Evolutionary conservation across 2,797 vertebrate species (phyloP).

Genomic region (Remorina albescens): DNA sequence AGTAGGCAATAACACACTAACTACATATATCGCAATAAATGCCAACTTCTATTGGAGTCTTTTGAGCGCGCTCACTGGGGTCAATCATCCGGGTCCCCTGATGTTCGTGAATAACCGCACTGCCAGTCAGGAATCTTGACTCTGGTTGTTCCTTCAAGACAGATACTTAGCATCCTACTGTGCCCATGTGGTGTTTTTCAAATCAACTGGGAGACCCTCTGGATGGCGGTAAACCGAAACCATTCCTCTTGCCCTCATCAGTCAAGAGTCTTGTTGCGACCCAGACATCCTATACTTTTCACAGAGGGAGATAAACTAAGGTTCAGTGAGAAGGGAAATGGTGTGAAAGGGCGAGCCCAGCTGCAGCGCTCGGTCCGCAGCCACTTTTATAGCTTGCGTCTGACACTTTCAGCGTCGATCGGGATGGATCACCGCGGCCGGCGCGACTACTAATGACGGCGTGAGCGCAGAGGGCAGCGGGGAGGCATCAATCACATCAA

Average conservation of each 20-base stretch:
- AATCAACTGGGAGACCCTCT: slow-evolving; percentile 63
- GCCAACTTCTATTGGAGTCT: slow-evolving; percentile 18
- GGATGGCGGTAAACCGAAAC: slow-evolving; percentile 70
- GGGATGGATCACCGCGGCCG: slow-evolving; percentile 64
- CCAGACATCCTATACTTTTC: slow-evolving; percentile 59
- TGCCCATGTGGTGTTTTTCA: slow-evolving; percentile 75
- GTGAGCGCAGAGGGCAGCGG: slow-evolving; percentile 67
- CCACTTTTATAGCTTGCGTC: slow-evolving; percentile 52
- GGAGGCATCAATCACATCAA: slow-evolving; percentile 70
- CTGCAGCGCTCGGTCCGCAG: slow-evolving; percentile 27
- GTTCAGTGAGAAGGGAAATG: slow-evolving; percentile 69
- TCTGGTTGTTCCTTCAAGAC: slow-evolving; percentile 44
- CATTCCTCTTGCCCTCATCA: slow-evolving; percentile 73
- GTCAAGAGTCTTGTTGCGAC: slow-evolving; percentile 74
- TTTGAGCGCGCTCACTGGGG: slow-evolving; percentile 33
- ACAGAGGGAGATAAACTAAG: slow-evolving; percentile 51
- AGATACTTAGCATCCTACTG: slow-evolving; percentile 74
- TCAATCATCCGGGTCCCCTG: slow-evolving; percentile 51
- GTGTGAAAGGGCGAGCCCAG: slow-evolving; percentile 52
- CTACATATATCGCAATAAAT: slow-evolving; percentile 40
- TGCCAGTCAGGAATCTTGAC: slow-evolving; percentile 67
- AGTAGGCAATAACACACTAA: slow-evolving; percentile 24
- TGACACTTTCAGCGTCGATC: slow-evolving; percentile 66
- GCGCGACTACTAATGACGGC: slow-evolving; percentile 58
- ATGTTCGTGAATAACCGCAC: slow-evolving; percentile 61